Conservation (phyloP, 2,797 vertebrate genomes). For the Smutsia temminckii region DNA sequence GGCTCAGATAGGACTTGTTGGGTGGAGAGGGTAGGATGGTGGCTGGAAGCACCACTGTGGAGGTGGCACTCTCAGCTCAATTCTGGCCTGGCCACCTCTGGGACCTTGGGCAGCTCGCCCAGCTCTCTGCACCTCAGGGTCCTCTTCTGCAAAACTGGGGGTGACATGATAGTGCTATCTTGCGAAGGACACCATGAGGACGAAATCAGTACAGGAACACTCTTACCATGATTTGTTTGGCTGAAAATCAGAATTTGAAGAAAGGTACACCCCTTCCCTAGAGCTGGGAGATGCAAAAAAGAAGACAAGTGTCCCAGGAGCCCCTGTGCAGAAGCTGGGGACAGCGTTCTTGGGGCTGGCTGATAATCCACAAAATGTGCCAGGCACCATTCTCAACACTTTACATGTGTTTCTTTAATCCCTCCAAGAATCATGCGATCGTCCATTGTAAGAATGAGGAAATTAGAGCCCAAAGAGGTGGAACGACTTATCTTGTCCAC, state of each 20-base stretch:
- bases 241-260: background rate
- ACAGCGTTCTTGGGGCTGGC: background rate
- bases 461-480: background rate
- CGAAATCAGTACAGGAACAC: background rate
- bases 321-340: too few species aligned
- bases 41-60: background rate
- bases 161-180: fast-evolving
- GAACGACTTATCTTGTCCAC: background rate
- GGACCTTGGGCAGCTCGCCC: background rate
- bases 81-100: background rate
- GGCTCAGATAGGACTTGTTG: background rate
- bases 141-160: background rate
- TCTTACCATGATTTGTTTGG: background rate
- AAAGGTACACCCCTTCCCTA: background rate
- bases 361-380: too few species aligned
- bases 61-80: background rate
- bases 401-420: background rate
- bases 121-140: background rate
- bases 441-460: background rate
- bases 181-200: fast-evolving
- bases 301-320: background rate
- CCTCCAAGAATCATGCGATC: too few species aligned
- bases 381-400: background rate
- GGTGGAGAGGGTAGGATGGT: fast-evolving
- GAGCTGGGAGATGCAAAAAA: background rate